Conservation (phyloP, 2,888 invertebrate species). For the Drosophila atripex region DNA sequence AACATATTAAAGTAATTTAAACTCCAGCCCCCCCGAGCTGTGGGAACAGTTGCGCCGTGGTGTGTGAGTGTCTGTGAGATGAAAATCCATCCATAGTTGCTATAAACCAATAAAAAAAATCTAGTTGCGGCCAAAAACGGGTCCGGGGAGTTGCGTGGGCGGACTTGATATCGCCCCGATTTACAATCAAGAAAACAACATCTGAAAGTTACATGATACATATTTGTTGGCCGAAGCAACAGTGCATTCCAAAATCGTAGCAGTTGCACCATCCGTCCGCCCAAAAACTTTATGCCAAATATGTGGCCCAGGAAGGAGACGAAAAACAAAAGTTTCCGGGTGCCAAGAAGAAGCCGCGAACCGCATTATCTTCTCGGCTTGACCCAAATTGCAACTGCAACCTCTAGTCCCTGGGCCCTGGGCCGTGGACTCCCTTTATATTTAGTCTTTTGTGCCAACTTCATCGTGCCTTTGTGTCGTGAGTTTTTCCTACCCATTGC, state of each 20-base stretch:
- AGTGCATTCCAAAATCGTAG: slow-evolving; percentile 58
- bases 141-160: slow-evolving; percentile 64
- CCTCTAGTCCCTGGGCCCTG: slow-evolving; percentile 21
- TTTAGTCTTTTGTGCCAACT: slow-evolving; percentile 58
- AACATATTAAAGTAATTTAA: slow-evolving; percentile 51
- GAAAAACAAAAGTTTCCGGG: slow-evolving; percentile 57
- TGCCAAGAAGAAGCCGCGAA: slow-evolving; percentile 49
- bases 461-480: slow-evolving; percentile 43
- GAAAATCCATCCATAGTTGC: slow-evolving; percentile 9
- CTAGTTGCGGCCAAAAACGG: slow-evolving; percentile 41
- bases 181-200: slow-evolving; percentile 40
- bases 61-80: slow-evolving; percentile 14
- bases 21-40: not conserved
- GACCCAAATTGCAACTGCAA: slow-evolving; percentile 64
- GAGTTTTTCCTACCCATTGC: not conserved
- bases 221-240: slow-evolving; percentile 60
- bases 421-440: slow-evolving; percentile 19
- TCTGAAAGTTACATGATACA: slow-evolving; percentile 43
- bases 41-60: slow-evolving; percentile 6
- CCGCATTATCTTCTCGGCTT: slow-evolving; percentile 70
- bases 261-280: not conserved
- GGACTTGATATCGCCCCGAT: slow-evolving; percentile 57
- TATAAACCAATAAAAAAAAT: slow-evolving; percentile 11
- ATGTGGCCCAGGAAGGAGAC: not conserved
- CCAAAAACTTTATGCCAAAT: slow-evolving; percentile 9